phyloP scores from a whole-genome alignment of 2,113 vertebrate species.

The Abramis brama region DNA sequence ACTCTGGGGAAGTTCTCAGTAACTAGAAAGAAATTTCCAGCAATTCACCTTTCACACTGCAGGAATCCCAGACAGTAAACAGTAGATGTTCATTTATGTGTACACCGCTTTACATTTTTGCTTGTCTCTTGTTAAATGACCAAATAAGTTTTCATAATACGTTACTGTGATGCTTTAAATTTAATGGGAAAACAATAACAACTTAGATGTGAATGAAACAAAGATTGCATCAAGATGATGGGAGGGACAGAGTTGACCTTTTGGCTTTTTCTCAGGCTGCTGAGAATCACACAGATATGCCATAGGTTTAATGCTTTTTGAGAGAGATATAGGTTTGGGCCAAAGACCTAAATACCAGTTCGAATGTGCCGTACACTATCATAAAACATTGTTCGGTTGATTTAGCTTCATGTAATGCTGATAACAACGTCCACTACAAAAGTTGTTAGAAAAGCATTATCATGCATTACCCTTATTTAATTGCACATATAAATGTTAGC shows the following conservation, averaged over 20 bases:
- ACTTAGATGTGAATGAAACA: background rate
- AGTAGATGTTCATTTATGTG: slow-evolving; percentile 26
- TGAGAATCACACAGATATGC: slow-evolving; percentile 50
- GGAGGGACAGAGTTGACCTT: slow-evolving; percentile 36
- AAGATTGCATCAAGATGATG: background rate
- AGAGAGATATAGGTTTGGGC: background rate
- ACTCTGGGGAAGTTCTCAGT: background rate
- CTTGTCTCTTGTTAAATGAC: background rate
- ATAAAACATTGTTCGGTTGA: background rate
- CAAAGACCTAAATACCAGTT: background rate
- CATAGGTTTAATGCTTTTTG: slow-evolving; percentile 22
- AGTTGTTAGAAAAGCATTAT: background rate
- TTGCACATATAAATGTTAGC: background rate
- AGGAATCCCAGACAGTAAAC: slow-evolving; percentile 39
- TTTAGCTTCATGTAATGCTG: background rate
- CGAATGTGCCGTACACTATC: background rate
- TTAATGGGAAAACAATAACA: background rate
- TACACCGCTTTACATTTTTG: background rate
- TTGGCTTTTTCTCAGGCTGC: slow-evolving; percentile 44
- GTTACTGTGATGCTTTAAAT: background rate
- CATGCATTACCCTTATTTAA: background rate
- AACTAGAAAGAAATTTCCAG: slow-evolving; percentile 12
- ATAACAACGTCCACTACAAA: background rate
- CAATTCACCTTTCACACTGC: slow-evolving; percentile 4
- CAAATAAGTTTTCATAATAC: background rate